A percentile compares a stretch with the other conserved stretches of the same genome.
These are phyloP conservation scores for Chirona hameri DNA, from an alignment of 2,888 invertebrate species.

Conservation along the genomic window DNA sequence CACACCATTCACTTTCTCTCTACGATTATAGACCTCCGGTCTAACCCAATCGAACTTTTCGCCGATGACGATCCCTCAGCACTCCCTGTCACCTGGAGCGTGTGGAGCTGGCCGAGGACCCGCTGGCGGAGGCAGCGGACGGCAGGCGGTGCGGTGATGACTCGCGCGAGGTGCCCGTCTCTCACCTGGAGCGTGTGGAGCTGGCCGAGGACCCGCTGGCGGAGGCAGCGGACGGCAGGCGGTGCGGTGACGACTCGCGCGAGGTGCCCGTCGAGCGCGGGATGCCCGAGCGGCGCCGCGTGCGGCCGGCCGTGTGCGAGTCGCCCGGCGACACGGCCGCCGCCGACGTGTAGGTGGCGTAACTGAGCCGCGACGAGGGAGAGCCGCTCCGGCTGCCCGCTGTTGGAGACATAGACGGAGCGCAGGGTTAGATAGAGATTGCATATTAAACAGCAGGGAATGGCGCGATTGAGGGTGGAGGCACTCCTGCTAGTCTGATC, in stretches of 20 bases:
- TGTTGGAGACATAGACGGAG: constrained; percentile 49
- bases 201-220: neutral
- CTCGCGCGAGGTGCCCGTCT: constrained; percentile 41
- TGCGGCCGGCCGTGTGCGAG: constrained; percentile 40
- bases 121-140: neutral
- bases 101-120: neutral
- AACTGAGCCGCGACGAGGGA: constrained; percentile 78
- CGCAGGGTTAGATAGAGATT: too few relatives aligned
- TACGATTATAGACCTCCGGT: too few relatives aligned
- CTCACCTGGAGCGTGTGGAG: neutral
- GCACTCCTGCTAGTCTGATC: too few relatives aligned
- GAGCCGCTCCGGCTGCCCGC: constrained; percentile 92
- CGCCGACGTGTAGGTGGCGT: constrained; percentile 57
- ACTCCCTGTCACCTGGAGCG: neutral
- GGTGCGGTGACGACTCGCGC: constrained; percentile 34
- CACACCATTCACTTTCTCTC: too few relatives aligned
- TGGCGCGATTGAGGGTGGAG: too few relatives aligned
- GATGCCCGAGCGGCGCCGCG: constrained; percentile 44
- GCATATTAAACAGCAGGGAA: too few relatives aligned
- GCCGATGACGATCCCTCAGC: too few relatives aligned
- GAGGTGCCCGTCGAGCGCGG: constrained; percentile 50
- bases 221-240: neutral
- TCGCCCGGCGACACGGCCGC: constrained; percentile 41
- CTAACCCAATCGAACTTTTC: too few relatives aligned
- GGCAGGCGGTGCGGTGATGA: constrained; percentile 30